Conservation (phyloP, 2,113 vertebrate genomes). For the Pelecanus crispus region DNA sequence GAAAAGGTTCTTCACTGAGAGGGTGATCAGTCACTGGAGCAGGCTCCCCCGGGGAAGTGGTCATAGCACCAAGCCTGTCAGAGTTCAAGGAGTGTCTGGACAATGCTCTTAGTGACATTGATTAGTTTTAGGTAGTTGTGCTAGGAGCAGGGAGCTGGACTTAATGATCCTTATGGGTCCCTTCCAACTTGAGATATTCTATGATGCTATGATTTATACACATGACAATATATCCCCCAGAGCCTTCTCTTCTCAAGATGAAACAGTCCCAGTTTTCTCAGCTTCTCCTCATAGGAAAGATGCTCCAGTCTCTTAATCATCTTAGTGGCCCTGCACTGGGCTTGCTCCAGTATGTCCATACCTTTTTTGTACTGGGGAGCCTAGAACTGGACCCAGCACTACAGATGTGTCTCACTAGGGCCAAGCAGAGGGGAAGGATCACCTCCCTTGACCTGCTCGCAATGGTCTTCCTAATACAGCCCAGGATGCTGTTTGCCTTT, state of each 20-base stretch:
- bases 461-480: neutral
- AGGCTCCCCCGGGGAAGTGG: neutral
- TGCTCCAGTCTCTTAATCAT: neutral
- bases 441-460: neutral
- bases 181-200: neutral
- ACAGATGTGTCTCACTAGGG: neutral
- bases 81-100: neutral
- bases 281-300: neutral
- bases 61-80: neutral
- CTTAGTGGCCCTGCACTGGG: neutral
- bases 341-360: neutral
- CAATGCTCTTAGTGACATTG: neutral
- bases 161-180: neutral
- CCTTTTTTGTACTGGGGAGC: neutral
- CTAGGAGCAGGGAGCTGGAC: neutral
- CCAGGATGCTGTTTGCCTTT: neutral
- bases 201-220: neutral
- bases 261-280: neutral
- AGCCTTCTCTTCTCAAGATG: neutral
- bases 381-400: neutral
- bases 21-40: neutral
- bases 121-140: neutral
- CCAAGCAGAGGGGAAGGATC: neutral
- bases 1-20: neutral
- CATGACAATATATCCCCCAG: neutral